Evolutionary conservation across 2,797 vertebrate genomes (phyloP).

Genomic region (Pantherophis vulpinus): DNA sequence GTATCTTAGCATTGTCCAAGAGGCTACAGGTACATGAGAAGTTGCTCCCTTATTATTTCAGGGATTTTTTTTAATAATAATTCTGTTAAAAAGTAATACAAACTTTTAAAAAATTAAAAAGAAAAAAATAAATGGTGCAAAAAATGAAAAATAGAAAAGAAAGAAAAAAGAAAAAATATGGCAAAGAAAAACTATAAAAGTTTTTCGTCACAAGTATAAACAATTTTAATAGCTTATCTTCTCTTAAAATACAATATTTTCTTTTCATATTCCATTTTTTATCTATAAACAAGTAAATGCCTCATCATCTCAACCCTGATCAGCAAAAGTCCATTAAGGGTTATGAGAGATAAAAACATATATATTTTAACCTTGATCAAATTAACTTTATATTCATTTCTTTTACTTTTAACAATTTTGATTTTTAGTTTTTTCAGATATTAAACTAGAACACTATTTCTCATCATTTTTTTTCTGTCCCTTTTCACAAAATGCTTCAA

Average conservation of each 20-base stretch:
- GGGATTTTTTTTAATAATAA: background rate
- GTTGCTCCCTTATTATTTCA: background rate
- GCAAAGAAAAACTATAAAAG: no score
- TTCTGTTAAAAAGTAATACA: background rate
- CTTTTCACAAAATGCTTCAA: no score
- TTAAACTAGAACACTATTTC: background rate
- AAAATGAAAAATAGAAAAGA: background rate
- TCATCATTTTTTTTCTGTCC: no score
- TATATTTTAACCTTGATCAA: background rate
- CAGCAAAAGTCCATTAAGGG: background rate
- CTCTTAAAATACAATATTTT: background rate
- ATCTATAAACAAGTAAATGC: background rate
- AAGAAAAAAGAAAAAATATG: background rate
- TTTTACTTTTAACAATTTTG: background rate
- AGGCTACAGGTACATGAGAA: background rate
- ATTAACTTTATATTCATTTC: background rate
- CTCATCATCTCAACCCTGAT: background rate
- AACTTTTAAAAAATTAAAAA: background rate
- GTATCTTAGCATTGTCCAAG: background rate
- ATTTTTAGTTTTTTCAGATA: background rate
- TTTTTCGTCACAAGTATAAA: background rate
- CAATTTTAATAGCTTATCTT: background rate
- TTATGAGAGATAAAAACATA: background rate
- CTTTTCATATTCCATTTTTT: background rate
- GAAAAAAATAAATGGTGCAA: background rate